Conservation (phyloP, 2,113 vertebrate genomes). For the Heliornis fulica region DNA sequence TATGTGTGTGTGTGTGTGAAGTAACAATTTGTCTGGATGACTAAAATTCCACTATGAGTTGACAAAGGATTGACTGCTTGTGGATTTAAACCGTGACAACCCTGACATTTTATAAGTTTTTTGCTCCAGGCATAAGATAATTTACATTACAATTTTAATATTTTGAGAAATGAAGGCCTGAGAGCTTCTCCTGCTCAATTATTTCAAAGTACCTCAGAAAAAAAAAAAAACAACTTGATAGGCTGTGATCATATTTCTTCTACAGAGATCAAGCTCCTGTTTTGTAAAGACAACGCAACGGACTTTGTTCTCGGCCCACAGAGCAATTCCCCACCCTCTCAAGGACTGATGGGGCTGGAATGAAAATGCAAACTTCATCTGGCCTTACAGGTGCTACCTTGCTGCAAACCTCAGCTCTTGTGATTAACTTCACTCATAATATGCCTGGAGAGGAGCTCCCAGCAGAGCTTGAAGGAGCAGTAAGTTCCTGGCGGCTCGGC, state of each 20-base stretch:
- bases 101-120: conserved; percentile 4
- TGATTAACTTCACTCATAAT: neutral
- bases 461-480: neutral
- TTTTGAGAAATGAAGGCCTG: conserved; percentile 4
- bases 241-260: neutral
- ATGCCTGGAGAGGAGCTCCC: neutral
- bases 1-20: neutral
- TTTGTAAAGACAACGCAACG: neutral
- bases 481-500: neutral
- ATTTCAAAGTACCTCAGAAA: neutral
- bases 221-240: neutral
- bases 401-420: neutral
- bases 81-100: conserved; percentile 14
- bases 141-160: conserved; percentile 39
- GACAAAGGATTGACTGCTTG: neutral
- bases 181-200: neutral
- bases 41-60: neutral
- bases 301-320: neutral
- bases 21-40: neutral
- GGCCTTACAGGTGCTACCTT: neutral
- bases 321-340: neutral
- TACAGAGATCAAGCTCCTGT: neutral
- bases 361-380: neutral
- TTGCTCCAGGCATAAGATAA: neutral
- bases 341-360: neutral